Conservation (phyloP, 2,113 vertebrate species). For the Notiomystis cincta region DNA sequence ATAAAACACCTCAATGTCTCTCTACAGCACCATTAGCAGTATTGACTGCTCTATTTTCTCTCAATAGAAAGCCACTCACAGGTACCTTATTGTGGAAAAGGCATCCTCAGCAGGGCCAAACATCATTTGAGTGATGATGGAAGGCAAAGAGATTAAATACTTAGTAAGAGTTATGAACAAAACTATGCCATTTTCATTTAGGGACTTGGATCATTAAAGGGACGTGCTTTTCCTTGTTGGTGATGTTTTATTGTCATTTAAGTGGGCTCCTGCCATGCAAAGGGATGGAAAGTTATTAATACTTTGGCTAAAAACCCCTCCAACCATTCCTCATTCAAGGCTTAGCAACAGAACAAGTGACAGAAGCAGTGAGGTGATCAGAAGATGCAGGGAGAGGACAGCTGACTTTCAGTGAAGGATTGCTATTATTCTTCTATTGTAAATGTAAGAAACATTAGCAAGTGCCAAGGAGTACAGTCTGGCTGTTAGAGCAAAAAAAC, state of each 20-base stretch:
- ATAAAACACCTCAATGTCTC: slow-evolving; percentile 39
- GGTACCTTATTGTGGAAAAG: background rate
- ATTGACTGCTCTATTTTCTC: slow-evolving; percentile 56
- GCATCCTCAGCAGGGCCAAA: slow-evolving; percentile 5
- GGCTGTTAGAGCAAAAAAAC: background rate
- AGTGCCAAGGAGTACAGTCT: background rate
- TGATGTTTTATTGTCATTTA: slow-evolving; percentile 33
- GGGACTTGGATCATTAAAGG: background rate
- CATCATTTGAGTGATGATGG: background rate
- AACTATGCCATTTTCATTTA: slow-evolving; percentile 44
- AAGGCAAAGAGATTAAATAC: slow-evolving; percentile 45
- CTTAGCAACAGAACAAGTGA: background rate
- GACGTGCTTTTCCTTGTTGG: background rate
- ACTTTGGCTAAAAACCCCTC: background rate
- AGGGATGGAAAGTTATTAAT: slow-evolving; percentile 6
- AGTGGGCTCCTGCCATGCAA: background rate
- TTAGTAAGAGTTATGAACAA: slow-evolving; percentile 12
- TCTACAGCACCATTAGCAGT: slow-evolving; percentile 49
- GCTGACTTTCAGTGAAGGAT: background rate
- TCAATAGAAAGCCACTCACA: slow-evolving; percentile 8
- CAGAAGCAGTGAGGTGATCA: background rate
- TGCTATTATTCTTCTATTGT: background rate
- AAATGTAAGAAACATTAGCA: background rate
- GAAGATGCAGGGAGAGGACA: background rate
- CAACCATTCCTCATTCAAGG: background rate